Evolutionary conservation across 2,113 vertebrate genomes (phyloP), one percentile per base, ranked within the genome.

Genomic region (Bos indicus): DNA sequence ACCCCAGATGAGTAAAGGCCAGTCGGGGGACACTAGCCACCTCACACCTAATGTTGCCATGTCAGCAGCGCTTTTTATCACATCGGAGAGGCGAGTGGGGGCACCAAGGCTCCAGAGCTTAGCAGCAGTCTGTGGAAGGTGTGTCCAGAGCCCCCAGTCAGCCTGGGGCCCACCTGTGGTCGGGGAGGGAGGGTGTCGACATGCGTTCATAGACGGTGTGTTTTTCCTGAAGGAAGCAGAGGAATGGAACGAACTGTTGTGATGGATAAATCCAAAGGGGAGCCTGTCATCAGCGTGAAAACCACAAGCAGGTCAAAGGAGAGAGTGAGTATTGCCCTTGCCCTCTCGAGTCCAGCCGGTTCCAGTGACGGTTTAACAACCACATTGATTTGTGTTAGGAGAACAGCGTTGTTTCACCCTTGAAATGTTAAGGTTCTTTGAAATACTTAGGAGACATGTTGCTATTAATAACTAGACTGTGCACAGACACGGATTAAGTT

Each of bases 191-290:
- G 85, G 11, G 3, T 2, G 2, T 13, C 23, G 2, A 64, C 84
- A 6, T 40, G 28, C 11, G 16, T 57, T 93, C 40, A 86, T 9
- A 9, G 92, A 23, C 15, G 26, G 25, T 33, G 0, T 82, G 15
- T 77, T 78, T 62, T 40, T 88, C 96, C 82, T 94, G 19, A 78
- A 99, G 99, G 94, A 11, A 98, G 99, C 98, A 97, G 98, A 90
- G 99, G 98, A 90, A 98, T 99, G 0, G 99, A 99, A 88, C 99
- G 99, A 95, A 99, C 99, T 0, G 99, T 99, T 0, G 99, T 99
- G 0, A 99, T 99, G 99, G 99, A 99, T 97, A 99, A 99, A 96
- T 99, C 99, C 5, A 99, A 99, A 98, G 99, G 99, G 56, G 99
- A 99, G 71, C 99, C 99, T 0, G 99, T 99, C 77, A 99, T 99